Evolutionary conservation across 2,797 vertebrate species (phyloP), one percentile per base, ranked within the genome.

Genomic region (Syngnathus acus): DNA sequence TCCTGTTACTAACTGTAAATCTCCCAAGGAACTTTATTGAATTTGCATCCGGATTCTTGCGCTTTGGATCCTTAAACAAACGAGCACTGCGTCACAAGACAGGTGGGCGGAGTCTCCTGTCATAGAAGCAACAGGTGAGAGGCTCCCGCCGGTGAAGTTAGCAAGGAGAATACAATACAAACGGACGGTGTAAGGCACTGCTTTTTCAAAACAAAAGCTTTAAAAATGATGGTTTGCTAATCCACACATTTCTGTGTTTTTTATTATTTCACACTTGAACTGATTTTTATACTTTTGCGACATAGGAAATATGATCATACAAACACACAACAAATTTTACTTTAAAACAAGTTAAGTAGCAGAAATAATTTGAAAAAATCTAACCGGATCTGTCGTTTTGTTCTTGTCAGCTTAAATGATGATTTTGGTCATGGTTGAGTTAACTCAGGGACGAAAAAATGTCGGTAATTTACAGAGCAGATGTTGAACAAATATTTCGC

Each of bases 1-100:
- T 45, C 60, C 60, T 45, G 13, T n/a, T 47, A 45, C 42, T 17
- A 26, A 17, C 14, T 48, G 16, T 48, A 17, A 45, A 62, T 16
- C 26, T 32, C 45, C 62, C 5, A 14, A 16, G 9, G 55, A 73
- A 10, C 5, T 72, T 50, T 1, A 17, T 26, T 32, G 37, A 63
- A 57, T 60, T 74, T 73, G 73, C 3, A 90, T 92, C 90, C 89
- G 88, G 89, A 80, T 90, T 75, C 81, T 79, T 77, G 77, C 78
- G 80, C 82, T 65, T 71, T 64, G 40, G 75, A 73, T 87, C 87
- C 85, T 84, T 89, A 81, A 80, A 78, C 64, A 85, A 85, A 87
- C 77, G 65, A 86, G 81, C 86, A 85, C 90, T 82, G 89, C 85
- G 89, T 92, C 91, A 93, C 88, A 84, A 84, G 90, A 89, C 85